Base-by-base conservation (phyloP, 2,797 vertebrate species). In the Argyrosomus regius region DNA sequence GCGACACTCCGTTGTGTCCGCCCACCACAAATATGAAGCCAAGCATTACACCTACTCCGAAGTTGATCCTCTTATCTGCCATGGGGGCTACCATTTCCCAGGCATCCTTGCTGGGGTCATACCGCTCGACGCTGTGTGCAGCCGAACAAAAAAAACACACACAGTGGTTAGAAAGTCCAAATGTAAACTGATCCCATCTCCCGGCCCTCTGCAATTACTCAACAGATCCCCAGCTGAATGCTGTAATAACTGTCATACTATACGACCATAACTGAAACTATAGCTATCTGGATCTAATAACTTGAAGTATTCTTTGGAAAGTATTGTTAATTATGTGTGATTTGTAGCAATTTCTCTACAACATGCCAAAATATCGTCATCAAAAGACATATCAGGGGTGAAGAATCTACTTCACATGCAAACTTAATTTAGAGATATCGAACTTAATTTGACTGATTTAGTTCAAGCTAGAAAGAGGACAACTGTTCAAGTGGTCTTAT, bases 11-110 rank as follows among this genome's bases (percentile, higher is more conserved):
- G 0, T 99, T 99, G 95, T 99, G 98, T 18, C 98, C 98, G 0
- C 98, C 98, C 2, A 99, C 98, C 31, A 99, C 98, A 68, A 99
- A 99, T 88, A 99, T 97, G 92, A 99, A 99, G 79, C 98, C 98
- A 68, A 99, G 95, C 97, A 97, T 98, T 68, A 99, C 97, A 0
- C 98, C 98, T 0, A 99, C 97, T 1, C 98, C 98, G 13, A 99
- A 99, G 96, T 99, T 98, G 79, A 99, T 99, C 78, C 98, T 95
- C 79, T 99, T 99, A 75, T 99, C 98, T 14, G 97, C 97, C 98
- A 99, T 99, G 41, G 98, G 95, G 72, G 98, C 97, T 67, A 99
- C 98, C 73, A 97, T 95, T 93, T 99, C 98, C 98, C 98, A 99
- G 5, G 96, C 96, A 77, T 99, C 98, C 86, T 97, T 99, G 93